Percentiles rank a stretch among this genome's conserved stretches.
These are phyloP conservation scores for Philereme vetulata DNA, from an alignment of 2,888 invertebrate genomes.

Conservation along the genomic window DNA sequence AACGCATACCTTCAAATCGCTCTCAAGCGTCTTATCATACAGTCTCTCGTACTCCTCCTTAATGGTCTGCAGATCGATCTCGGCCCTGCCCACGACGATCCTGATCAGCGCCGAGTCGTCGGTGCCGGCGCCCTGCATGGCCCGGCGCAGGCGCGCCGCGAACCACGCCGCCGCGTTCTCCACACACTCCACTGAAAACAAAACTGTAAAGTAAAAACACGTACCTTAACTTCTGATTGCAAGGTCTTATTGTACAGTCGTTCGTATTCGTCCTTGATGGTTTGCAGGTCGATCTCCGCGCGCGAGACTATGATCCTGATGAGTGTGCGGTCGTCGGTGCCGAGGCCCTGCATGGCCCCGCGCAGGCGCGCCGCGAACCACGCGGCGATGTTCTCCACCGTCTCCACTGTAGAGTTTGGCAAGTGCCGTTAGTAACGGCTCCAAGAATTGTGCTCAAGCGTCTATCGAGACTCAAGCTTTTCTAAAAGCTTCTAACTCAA, in stretches of 20 bases:
- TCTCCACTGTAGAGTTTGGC: constrained; percentile 19
- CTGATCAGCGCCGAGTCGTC: constrained; percentile 87
- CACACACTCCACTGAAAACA: constrained; percentile 87
- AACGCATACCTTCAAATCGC: constrained; percentile 83
- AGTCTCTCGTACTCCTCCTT: constrained; percentile 88
- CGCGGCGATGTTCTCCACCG: constrained; percentile 76
- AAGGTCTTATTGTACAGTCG: constrained; percentile 87
- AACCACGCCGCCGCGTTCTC: constrained; percentile 88
- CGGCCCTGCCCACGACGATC: constrained; percentile 86
- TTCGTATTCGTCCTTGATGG: constrained; percentile 88
- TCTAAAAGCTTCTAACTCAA: too few species aligned
- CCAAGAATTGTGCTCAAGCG: too few species aligned
- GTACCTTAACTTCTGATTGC: constrained; percentile 85
- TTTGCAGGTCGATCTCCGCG: constrained; percentile 87
- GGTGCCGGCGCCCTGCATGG: constrained; percentile 88
- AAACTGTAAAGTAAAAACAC: constrained; percentile 48
- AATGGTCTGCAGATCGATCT: constrained; percentile 88
- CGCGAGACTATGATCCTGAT: constrained; percentile 88
- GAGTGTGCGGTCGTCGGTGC: constrained; percentile 88
- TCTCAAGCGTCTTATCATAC: constrained; percentile 87
- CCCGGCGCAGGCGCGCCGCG: constrained; percentile 86
- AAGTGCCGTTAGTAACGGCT: constrained; percentile 5
- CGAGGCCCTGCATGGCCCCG: constrained; percentile 86
- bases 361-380: constrained; percentile 88
- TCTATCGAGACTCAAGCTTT: too few species aligned